Evolutionary conservation across 2,113 vertebrate species (phyloP).

Genomic region (Osmerus eperlanus): DNA sequence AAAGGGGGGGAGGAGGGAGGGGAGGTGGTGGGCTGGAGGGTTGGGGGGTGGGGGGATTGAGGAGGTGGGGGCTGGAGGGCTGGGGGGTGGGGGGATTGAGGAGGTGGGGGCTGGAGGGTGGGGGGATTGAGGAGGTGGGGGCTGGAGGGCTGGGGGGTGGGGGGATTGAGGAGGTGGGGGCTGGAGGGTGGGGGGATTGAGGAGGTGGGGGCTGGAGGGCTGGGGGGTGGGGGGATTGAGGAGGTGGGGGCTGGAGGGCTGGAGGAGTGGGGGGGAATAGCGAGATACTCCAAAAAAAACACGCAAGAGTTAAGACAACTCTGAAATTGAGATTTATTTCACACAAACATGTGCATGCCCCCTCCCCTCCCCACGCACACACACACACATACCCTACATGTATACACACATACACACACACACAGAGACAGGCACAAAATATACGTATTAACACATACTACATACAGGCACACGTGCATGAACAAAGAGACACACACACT

Average conservation of each 20-base stretch:
- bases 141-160: neutral
- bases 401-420: slow-evolving; percentile 2
- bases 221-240: too few species aligned
- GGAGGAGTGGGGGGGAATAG: neutral
- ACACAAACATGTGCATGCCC: neutral
- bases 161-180: neutral
- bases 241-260: neutral
- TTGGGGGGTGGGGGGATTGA: neutral
- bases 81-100: neutral
- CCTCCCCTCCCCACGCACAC: too few species aligned
- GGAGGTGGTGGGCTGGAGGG: neutral
- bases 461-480: slow-evolving; percentile 10
- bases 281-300: slow-evolving; percentile 8
- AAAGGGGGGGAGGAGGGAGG: neutral
- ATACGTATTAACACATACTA: neutral
- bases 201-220: too few species aligned
- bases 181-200: too few species aligned
- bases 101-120: neutral
- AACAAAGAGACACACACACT: slow-evolving; percentile 4
- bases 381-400: neutral
- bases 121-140: too few species aligned
- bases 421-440: neutral
- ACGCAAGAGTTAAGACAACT: neutral
- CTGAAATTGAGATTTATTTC: neutral
- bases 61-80: neutral